Base-by-base conservation (phyloP, 2,888 invertebrate genomes). In the Erannis defoliaria region DNA sequence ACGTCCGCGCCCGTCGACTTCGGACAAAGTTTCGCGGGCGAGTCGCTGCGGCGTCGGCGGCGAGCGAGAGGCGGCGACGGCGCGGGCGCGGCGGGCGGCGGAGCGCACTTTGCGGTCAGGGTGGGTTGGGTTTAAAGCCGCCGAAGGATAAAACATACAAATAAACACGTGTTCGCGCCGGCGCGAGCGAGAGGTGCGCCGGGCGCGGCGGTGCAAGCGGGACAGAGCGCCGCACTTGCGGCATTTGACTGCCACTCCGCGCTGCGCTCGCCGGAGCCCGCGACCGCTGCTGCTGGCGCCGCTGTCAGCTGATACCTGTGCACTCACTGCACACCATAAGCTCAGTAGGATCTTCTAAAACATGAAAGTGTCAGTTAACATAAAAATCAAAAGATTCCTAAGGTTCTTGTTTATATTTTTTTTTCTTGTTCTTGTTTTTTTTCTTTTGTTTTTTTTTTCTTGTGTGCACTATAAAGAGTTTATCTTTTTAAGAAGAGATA, bases 111-210 rank as follows among this genome's bases (percentile, higher is more conserved):
- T 95, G 95, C 93, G 95, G 95, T 95, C 94, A 90, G 89, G 90
- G 94, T 94, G 94, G 95, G 95, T 94, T 92, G 95, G 94, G 94
- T 94, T 93, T 94, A 93, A 94, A 93, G 94, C 93, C 93, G 93
- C 94, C 94, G 94, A 94, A 94, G 94, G 94, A 94, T 89, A 93
- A 91, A 94, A 93, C 91, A 93, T 93, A 92, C 93, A 93, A 92
- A 92, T 93, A 93, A 93, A 94, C 94, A 93, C 92, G 93, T 94
- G 94, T 94, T 94, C 93, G 93, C 92, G 93, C 91, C 94, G 94
- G 94, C 93, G 94, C 93, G 93, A 93, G 90, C 85, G 93, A 93
- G 93, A 94, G 86, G 81, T 78, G 76, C 83, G 85, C 75, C 74
- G 67, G 73, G 71, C 64, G 75, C 82, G 80, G 74, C 78, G 78